Conservation (phyloP, 2,888 invertebrate species). For the Thysanoteuthis rhombus region DNA sequence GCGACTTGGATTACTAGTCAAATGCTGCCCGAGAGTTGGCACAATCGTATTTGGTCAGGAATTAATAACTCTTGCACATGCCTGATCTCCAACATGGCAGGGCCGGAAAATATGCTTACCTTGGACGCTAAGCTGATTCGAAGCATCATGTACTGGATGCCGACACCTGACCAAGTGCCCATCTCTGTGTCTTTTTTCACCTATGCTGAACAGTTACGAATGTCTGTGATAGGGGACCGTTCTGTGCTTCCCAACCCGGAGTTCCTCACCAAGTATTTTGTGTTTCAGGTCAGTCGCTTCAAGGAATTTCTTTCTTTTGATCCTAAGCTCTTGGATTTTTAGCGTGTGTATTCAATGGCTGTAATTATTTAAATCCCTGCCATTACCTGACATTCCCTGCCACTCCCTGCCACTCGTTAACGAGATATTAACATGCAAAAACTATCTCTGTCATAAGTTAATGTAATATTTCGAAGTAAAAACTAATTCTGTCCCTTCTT, state of each 20-base stretch:
- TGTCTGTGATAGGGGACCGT: constrained; percentile 70
- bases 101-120: constrained; percentile 69
- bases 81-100: constrained; percentile 70
- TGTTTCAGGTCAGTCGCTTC: constrained; percentile 58
- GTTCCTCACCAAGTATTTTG: constrained; percentile 64
- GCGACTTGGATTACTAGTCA: constrained; percentile 69
- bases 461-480: no score
- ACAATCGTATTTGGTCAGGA: constrained; percentile 57
- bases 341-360: no score
- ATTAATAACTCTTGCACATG: constrained; percentile 57
- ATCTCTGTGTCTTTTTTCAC: constrained; percentile 71
- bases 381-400: no score
- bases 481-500: no score
- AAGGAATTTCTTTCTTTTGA: not conserved
- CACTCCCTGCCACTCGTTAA: no score
- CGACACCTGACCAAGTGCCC: constrained; percentile 69
- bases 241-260: constrained; percentile 66
- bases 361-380: no score
- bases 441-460: no score
- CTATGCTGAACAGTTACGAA: constrained; percentile 71
- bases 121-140: constrained; percentile 67
- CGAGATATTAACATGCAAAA: no score
- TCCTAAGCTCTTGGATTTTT: not conserved
- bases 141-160: constrained; percentile 68
- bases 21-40: constrained; percentile 62